These are phyloP conservation scores for Megalops atlanticus DNA, from an alignment of 2,113 vertebrate genomes.

Conservation along the genomic window DNA sequence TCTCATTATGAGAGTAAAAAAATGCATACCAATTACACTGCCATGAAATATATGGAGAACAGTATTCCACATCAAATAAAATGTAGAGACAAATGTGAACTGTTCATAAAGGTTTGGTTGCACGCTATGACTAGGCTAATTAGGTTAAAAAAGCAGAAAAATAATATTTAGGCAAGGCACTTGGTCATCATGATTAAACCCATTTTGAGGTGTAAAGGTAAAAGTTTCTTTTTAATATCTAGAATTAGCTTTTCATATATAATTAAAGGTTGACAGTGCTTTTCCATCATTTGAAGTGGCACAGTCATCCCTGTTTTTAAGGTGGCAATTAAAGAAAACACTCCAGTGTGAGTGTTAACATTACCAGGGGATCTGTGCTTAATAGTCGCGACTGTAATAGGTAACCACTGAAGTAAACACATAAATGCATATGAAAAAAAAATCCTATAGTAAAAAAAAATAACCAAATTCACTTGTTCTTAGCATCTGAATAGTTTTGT, in stretches of 20 bases:
- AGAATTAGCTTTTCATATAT: neutral
- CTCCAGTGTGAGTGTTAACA: constrained; percentile 32
- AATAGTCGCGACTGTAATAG: constrained; percentile 75
- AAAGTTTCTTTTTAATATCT: neutral
- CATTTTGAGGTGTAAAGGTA: neutral
- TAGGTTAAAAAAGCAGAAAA: neutral
- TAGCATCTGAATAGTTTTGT: constrained; percentile 51
- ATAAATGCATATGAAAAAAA: constrained; percentile 38
- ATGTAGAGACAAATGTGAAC: neutral
- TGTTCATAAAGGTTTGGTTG: neutral
- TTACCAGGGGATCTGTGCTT: constrained; percentile 66
- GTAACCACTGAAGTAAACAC: constrained; percentile 63
- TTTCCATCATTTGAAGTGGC: no score
- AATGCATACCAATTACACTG: neutral
- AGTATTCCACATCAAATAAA: neutral
- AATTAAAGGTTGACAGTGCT: no score
- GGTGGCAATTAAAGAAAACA: constrained; percentile 11
- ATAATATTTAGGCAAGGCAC: neutral
- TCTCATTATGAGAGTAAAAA: neutral
- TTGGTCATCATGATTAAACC: neutral
- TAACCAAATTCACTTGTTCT: constrained; percentile 63
- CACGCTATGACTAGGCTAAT: neutral
- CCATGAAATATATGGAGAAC: neutral
- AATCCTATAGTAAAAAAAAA: constrained; percentile 2
- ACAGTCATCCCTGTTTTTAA: no score